Evolutionary conservation across 2,888 invertebrate genomes (phyloP).

Genomic region (Hemaris fuciformis): DNA sequence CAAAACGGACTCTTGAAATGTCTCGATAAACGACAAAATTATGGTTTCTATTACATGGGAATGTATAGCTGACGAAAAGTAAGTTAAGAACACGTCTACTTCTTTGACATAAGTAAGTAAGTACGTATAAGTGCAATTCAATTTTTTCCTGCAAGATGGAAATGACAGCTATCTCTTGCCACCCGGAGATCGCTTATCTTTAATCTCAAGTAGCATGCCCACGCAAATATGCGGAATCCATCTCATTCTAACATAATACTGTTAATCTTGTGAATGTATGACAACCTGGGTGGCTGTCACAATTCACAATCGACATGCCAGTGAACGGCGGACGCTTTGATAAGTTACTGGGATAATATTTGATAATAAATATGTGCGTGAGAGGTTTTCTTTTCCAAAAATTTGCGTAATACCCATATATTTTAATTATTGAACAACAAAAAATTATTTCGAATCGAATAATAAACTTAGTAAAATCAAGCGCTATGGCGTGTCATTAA

Average conservation of each 20-base stretch:
- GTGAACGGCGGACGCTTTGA: background rate
- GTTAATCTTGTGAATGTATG: background rate
- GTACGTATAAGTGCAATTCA: no score
- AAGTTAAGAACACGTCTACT: no score
- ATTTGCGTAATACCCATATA: background rate
- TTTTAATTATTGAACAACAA: no score
- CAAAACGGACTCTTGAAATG: no score
- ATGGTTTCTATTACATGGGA: no score
- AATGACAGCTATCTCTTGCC: background rate
- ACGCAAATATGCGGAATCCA: background rate
- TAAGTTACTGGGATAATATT: background rate
- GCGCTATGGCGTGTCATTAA: background rate
- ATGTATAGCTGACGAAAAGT: no score
- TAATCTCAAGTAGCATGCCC: background rate
- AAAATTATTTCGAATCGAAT: background rate
- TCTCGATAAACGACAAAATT: no score
- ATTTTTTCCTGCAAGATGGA: no score
- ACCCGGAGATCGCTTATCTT: background rate
- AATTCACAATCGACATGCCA: background rate
- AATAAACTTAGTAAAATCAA: background rate
- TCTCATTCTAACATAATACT: background rate
- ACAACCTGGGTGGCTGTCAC: background rate
- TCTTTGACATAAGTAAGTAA: no score
- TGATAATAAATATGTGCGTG: background rate
- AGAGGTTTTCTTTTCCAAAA: background rate